Conservation (phyloP, 1,140 invertebrate genomes). For the Philopotamus ludificatus region DNA sequence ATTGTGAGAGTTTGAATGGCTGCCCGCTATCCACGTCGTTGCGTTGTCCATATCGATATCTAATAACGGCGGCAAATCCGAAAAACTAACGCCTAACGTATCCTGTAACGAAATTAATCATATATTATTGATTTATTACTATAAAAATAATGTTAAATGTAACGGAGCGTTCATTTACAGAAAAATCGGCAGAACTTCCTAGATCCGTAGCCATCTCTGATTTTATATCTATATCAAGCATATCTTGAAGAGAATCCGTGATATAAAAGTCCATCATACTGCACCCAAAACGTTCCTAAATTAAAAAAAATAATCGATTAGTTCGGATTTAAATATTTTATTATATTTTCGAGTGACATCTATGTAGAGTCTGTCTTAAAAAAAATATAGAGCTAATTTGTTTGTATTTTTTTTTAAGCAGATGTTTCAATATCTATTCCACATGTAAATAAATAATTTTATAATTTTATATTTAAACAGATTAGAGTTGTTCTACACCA, state of each 20-base stretch:
- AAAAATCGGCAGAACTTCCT: conserved; percentile 63
- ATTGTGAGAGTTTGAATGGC: conserved; percentile 57
- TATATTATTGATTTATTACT: conserved; percentile 5
- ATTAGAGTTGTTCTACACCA: too few relatives aligned
- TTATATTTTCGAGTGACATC: too few relatives aligned
- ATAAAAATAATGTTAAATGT: conserved; percentile 3
- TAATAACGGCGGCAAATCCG: conserved; percentile 63
- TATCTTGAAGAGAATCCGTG: conserved; percentile 69
- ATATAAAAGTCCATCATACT: conserved; percentile 60
- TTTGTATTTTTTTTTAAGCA: too few relatives aligned
- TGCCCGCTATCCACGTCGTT: conserved; percentile 56
- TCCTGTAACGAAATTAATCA: conserved; percentile 45
- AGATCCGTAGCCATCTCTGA: conserved; percentile 76
- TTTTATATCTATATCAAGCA: conserved; percentile 81
- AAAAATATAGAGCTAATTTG: too few relatives aligned
- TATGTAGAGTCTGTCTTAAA: too few relatives aligned
- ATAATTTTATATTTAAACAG: too few relatives aligned
- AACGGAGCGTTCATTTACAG: conserved; percentile 47
- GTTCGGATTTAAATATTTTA: background rate
- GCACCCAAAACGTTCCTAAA: conserved; percentile 54
- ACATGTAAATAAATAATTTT: too few relatives aligned
- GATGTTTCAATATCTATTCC: too few relatives aligned
- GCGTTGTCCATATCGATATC: conserved; percentile 65
- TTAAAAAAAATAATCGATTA: too few relatives aligned
- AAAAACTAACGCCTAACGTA: conserved; percentile 59